These are phyloP conservation scores for Penelope pileata DNA, from an alignment of 2,113 vertebrate genomes.

Conservation along the genomic window DNA sequence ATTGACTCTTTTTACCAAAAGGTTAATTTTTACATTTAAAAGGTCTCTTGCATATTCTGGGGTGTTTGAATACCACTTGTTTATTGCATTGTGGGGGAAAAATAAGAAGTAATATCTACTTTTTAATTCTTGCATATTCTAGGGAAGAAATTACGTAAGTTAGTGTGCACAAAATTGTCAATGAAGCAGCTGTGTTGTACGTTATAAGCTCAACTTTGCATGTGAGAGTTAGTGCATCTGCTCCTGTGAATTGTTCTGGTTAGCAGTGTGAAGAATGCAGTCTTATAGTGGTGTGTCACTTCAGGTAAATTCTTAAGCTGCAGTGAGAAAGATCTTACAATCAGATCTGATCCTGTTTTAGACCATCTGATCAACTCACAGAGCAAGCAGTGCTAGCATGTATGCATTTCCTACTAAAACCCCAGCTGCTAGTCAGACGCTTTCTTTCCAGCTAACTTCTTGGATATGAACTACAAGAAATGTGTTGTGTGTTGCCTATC, in stretches of 20 bases:
- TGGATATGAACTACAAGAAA: background rate
- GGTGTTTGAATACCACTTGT: background rate
- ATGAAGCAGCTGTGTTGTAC: background rate
- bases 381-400: background rate
- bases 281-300: background rate
- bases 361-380: background rate
- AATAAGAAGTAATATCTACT: background rate
- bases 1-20: background rate
- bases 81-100: background rate
- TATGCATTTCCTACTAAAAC: background rate
- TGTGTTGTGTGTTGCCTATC: background rate
- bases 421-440: background rate
- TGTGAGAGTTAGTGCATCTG: slow-evolving; percentile 26
- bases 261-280: background rate
- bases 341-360: background rate
- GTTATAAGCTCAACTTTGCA: background rate
- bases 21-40: background rate
- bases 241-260: background rate
- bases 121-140: background rate
- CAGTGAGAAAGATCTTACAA: background rate
- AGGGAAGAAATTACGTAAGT: background rate
- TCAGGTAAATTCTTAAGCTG: background rate
- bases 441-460: background rate
- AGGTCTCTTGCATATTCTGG: background rate
- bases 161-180: background rate